phyloP scores from a whole-genome alignment of 2,113 vertebrate genomes.

The Reinhardtius hippoglossoides region DNA sequence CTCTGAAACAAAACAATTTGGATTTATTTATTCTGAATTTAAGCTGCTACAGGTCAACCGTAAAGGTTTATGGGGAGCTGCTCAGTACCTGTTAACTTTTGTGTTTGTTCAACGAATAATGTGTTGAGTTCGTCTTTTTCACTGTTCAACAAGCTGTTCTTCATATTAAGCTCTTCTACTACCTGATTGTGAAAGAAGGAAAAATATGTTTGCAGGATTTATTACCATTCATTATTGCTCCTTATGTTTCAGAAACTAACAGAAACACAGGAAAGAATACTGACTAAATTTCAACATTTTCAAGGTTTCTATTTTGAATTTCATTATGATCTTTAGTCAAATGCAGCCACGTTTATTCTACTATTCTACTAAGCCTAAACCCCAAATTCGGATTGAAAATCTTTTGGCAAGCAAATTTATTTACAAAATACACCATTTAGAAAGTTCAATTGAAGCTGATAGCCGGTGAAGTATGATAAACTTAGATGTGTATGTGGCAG shows the following conservation, averaged over 20 bases:
- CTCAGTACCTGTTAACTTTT: constrained; percentile 87
- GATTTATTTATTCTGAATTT: not conserved
- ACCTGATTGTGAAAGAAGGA: constrained; percentile 76
- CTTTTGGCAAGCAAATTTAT: no score
- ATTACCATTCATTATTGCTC: not conserved
- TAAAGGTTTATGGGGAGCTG: not conserved
- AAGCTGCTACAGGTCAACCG: not conserved
- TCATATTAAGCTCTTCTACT: constrained; percentile 89
- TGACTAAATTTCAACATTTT: not conserved
- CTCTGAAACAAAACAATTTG: constrained; percentile 76
- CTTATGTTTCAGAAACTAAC: no score
- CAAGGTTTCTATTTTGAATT: not conserved
- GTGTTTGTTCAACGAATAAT: constrained; percentile 86
- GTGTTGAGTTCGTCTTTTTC: constrained; percentile 90
- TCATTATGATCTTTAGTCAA: not conserved
- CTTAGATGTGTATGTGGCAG: not conserved
- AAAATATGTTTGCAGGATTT: not conserved
- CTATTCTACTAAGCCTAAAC: no score
- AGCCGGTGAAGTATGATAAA: not conserved
- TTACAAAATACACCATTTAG: not conserved
- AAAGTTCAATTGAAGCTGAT: not conserved
- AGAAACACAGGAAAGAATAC: not conserved
- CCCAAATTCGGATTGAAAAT: no score
- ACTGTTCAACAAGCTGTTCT: constrained; percentile 87
- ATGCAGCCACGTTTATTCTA: not conserved